Base-by-base conservation (phyloP, 30 jellyfish, hydroid and myxozoan genomes). In the Chironex yamaguchii region DNA sequence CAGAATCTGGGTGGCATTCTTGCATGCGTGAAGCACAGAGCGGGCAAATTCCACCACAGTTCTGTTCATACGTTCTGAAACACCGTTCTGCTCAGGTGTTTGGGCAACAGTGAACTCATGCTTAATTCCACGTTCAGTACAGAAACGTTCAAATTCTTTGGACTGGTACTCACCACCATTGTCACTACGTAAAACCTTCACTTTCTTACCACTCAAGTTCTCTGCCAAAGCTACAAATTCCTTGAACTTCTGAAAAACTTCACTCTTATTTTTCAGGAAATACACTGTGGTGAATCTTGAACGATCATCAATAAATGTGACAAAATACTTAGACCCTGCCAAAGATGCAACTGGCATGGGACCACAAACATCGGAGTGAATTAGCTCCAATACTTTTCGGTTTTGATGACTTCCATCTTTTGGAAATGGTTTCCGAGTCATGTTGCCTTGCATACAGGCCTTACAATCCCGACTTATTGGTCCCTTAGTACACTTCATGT, bases 81-180 rank as follows among this genome's bases (percentile, higher is more conserved):
- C 89, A 2, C 88, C 89, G 88, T 76, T 76, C 31, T 76, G 66
- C 31, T 76, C 77, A 25, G 89, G 70, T 3, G 89, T n/a, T 6
- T 76, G 4, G 6, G 17, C 29, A 52, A 76, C 28, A 6, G 89
- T 53, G 28, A 20, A 26, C 32, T 76, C 89, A 52, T 29, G 89
- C 30, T 21, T n/a, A 3, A 76, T 36, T 32, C 88, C 89, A 11
- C 58, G 29, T 13, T 20, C 13, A 2, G 23, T 24, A 20, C 20
- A 25, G 88, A 52, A 76, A n/a, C 58, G 88, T 27, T 76, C 88
- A 53, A 76, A 76, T 26, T 26, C 89, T 23, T 76, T 76, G 6
- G 89, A 76, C 14, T 11, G n/a, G 88, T 53, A 76, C 58, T 76
- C 89, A 4, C 89, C 89, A 3, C 89, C 88, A 53, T 71, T 67